These are phyloP conservation scores for Falco columbarius DNA, from an alignment of 2,797 vertebrate species.

Conservation along the genomic window DNA sequence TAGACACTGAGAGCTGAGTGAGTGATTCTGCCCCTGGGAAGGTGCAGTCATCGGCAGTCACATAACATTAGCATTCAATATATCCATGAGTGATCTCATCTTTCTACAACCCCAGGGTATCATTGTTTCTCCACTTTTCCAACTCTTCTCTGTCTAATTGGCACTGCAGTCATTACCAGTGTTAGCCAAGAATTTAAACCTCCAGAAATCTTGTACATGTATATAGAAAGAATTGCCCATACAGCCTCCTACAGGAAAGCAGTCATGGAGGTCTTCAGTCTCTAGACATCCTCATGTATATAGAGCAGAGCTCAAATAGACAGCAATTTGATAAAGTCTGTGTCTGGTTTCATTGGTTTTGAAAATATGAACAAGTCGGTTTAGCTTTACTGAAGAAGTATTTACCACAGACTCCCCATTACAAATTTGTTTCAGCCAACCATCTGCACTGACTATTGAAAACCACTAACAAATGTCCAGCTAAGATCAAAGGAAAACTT, in stretches of 20 bases:
- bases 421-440: background rate
- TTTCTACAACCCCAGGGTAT: constrained; percentile 12
- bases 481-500: background rate
- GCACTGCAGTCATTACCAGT: background rate
- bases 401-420: background rate
- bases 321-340: background rate
- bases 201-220: background rate
- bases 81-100: constrained; percentile 31
- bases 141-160: background rate
- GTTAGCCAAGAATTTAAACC: background rate
- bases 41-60: constrained; percentile 39
- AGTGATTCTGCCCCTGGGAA: constrained; percentile 46
- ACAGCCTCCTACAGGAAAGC: background rate
- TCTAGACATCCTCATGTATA: background rate
- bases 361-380: background rate
- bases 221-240: background rate
- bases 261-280: background rate
- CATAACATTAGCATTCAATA: constrained; percentile 33
- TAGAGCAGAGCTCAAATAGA: background rate
- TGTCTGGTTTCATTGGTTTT: background rate
- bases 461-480: background rate
- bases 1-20: background rate
- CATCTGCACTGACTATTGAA: background rate
- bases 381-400: background rate
- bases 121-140: constrained; percentile 8